Base-by-base conservation (phyloP, 2,113 vertebrate species). In the Ciconia boyciana region DNA sequence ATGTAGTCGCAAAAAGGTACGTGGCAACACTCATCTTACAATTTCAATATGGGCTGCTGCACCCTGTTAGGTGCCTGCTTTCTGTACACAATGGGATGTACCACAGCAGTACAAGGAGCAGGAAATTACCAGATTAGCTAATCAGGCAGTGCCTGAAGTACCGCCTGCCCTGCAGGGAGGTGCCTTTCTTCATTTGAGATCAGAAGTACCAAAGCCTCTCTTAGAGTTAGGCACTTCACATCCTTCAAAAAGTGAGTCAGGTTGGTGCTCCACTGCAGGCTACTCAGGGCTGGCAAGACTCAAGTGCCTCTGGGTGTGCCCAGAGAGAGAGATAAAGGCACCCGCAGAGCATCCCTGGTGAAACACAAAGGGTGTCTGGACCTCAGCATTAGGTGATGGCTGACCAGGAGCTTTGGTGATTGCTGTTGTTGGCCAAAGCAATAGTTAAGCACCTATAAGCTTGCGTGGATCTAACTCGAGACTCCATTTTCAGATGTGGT, bases 301-400 rank as follows among this genome's bases (percentile, higher is more conserved):
- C 34, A 7, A 28, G 20, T 14, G 26, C 28, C 11, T 65, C 78
- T 72, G 64, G 18, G 11, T 72, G 28, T 36, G n/a, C 16, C 18
- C 52, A 28, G 2, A 69, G 46, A 71, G 18, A 51, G n/a, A 46
- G 61, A 55, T 12, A 36, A 74, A 24, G 24, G 66, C 66, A 58
- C 36, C 32, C 36, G 16, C 49, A 29, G 39, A 13, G 20, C 60
- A 71, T 24, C 39, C 39, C 71, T 54, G 34, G 62, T 36, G 43
- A 72, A 62, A 76, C 48, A 55, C 78, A 39, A 55, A 69, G 29
- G 9, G 13, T 80, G 26, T 24, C 32, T 57, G 34, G 44, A 65
- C 24, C 17, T 61, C 0, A 0, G 32, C 39, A 7, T 19, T 19
- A 20, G 62, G 41, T 12, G 8, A 1, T 16, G 8, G 32, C 58